phyloP scores from a whole-genome alignment of 2,113 vertebrate species.

The Aythya baeri region DNA sequence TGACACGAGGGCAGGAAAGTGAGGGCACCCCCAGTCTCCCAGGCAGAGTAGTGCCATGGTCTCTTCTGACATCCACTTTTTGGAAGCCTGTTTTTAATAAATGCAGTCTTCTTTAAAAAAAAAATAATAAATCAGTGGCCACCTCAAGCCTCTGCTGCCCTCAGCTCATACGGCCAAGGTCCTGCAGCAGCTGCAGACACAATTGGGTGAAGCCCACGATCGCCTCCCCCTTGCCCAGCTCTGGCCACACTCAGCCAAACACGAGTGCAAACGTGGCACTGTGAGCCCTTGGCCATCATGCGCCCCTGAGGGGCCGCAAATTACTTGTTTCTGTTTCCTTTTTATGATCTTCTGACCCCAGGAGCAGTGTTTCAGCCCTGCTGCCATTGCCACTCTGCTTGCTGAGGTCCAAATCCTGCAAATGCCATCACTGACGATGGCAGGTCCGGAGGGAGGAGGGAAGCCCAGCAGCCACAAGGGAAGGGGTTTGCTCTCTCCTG shows the following conservation, averaged over 20 bases:
- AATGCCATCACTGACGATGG: background rate
- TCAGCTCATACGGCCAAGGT: background rate
- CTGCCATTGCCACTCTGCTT: accelerated
- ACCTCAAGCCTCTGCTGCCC: background rate
- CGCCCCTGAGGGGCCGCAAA: background rate
- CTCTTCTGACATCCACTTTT: background rate
- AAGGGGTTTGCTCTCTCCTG: constrained; percentile 27
- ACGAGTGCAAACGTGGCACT: background rate
- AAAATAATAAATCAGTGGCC: background rate
- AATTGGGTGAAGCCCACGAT: too few species aligned
- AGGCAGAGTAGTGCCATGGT: accelerated
- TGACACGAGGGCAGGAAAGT: background rate
- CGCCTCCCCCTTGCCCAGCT: background rate
- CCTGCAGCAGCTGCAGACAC: background rate
- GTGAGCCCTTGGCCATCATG: accelerated
- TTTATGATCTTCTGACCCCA: background rate
- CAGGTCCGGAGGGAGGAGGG: background rate
- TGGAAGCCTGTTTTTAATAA: background rate
- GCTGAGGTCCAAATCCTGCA: background rate
- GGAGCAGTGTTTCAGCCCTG: background rate
- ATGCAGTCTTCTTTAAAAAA: background rate
- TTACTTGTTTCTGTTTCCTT: background rate
- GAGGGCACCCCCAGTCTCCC: background rate
- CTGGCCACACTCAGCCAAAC: accelerated
- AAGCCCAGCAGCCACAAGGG: background rate